A percentile compares a stretch with the other conserved stretches of the same genome.
Evolutionary conservation across 2,113 vertebrate species (phyloP).

Genomic region (Sebastes schlegelii): DNA sequence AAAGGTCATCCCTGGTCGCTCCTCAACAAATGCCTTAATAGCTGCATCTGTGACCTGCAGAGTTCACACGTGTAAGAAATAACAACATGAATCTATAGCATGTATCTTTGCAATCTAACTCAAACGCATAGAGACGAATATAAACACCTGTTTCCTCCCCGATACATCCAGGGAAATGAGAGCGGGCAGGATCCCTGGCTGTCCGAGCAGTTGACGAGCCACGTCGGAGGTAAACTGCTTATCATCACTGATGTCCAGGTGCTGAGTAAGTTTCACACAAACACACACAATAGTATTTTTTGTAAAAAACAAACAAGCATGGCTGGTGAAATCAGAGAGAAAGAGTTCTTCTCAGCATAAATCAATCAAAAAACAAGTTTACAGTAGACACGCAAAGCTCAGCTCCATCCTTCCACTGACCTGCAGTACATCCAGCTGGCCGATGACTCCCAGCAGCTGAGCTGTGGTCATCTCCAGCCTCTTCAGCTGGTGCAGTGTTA

Average conservation of each 20-base stretch:
- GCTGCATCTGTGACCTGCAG: slow-evolving; percentile 92
- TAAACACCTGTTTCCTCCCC: slow-evolving; percentile 91
- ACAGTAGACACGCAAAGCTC: not conserved
- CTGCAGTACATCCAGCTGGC: slow-evolving; percentile 90
- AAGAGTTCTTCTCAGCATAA: not conserved
- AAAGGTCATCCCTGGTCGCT: slow-evolving; percentile 96
- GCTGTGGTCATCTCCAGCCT: slow-evolving; percentile 98
- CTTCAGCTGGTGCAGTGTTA: slow-evolving; percentile 98
- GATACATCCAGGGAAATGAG: slow-evolving; percentile 96
- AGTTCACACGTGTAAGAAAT: slow-evolving; percentile 1
- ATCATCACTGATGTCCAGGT: slow-evolving; percentile 98
- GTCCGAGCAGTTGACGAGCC: slow-evolving; percentile 93
- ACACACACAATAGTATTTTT: slow-evolving; percentile 8
- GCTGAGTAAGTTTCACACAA: slow-evolving; percentile 74
- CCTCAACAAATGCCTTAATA: slow-evolving; percentile 91
- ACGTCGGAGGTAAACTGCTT: slow-evolving; percentile 99
- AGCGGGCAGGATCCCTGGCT: slow-evolving; percentile 90
- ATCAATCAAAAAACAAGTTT: not conserved
- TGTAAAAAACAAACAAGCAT: not conserved
- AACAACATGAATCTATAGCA: not conserved
- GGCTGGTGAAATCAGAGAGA: not conserved
- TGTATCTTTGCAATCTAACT: not conserved
- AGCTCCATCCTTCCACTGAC: slow-evolving; percentile 36
- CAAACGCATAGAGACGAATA: not conserved
- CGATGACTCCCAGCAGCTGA: slow-evolving; percentile 93